Conservation (phyloP, 1,140 invertebrate species). For the Prorops nasuta region DNA sequence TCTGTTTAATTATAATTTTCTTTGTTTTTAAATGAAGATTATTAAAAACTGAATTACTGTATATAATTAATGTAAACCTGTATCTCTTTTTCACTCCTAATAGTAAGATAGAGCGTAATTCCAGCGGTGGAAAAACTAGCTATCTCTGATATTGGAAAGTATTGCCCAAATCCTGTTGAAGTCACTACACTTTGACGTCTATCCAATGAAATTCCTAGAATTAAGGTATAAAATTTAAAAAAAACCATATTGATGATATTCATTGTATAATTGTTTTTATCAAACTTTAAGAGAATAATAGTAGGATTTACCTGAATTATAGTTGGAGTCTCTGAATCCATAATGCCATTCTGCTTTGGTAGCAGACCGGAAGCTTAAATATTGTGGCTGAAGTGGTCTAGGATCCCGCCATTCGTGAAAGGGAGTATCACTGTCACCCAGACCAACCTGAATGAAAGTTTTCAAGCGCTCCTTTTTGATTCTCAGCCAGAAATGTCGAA, state of each 20-base stretch:
- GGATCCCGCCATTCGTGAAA: conserved; percentile 20
- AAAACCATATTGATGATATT: no score
- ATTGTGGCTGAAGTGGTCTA: conserved; percentile 7
- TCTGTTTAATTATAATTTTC: no score
- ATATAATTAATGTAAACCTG: conserved; percentile 4
- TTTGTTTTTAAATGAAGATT: no score
- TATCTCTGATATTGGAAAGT: conserved; percentile 8
- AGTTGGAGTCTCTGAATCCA: conserved; percentile 8
- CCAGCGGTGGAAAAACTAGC: conserved; percentile 14
- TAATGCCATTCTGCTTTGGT: conserved; percentile 10
- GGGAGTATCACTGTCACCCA: conserved; percentile 8
- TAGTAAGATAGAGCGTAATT: conserved; percentile 15
- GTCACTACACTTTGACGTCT: conserved; percentile 7
- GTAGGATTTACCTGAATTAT: conserved; percentile 3
- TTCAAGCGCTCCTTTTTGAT: conserved; percentile 2
- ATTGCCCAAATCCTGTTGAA: conserved; percentile 15
- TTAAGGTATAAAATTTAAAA: neutral
- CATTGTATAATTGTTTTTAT: neutral
- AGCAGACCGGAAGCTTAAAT: conserved; percentile 14
- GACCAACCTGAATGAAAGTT: conserved; percentile 11
- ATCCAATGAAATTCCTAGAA: conserved; percentile 9
- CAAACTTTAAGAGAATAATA: neutral
- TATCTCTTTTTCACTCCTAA: conserved; percentile 4
- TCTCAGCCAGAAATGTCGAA: conserved; percentile 15
- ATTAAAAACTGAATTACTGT: no score